A percentile compares a stretch with the other conserved stretches of the same genome.
These are phyloP conservation scores for Motacilla alba DNA, from an alignment of 2,113 vertebrate genomes.

Conservation along the genomic window DNA sequence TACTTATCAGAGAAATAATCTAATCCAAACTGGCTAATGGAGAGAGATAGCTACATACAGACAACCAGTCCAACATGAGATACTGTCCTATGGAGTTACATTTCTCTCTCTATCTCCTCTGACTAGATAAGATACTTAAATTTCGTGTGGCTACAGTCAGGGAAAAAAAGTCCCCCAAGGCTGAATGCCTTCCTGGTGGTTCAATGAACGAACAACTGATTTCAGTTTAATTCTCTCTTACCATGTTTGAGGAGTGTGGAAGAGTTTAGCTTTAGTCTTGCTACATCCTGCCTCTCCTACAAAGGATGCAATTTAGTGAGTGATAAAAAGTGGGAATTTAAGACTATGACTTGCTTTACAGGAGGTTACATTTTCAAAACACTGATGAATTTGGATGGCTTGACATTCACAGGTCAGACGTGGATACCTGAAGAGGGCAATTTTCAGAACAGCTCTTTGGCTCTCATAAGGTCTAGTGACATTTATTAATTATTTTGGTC, in stretches of 20 bases:
- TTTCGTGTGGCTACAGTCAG: slow-evolving; percentile 6
- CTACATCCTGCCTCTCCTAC: neutral
- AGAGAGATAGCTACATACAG: neutral
- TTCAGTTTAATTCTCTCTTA: slow-evolving; percentile 10
- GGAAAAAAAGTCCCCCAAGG: neutral
- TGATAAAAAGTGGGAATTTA: neutral
- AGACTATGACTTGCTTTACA: neutral
- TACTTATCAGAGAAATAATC: slow-evolving; percentile 4
- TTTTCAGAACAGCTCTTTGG: neutral
- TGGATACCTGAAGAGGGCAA: fast-evolving
- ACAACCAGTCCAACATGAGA: neutral
- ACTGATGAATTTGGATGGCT: neutral
- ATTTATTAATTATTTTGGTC: neutral
- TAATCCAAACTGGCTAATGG: neutral
- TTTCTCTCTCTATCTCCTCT: slow-evolving; percentile 12
- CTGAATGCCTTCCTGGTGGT: neutral
- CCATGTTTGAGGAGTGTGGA: neutral
- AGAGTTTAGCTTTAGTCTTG: neutral
- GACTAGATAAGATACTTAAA: slow-evolving; percentile 42
- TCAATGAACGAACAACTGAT: neutral
- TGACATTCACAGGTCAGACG: neutral
- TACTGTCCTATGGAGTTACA: neutral
- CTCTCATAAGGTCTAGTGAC: neutral
- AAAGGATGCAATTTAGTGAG: neutral
- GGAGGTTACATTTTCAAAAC: neutral